phyloP scores from a whole-genome alignment of 1,140 invertebrate genomes.

The Drosophila kikkawai region DNA sequence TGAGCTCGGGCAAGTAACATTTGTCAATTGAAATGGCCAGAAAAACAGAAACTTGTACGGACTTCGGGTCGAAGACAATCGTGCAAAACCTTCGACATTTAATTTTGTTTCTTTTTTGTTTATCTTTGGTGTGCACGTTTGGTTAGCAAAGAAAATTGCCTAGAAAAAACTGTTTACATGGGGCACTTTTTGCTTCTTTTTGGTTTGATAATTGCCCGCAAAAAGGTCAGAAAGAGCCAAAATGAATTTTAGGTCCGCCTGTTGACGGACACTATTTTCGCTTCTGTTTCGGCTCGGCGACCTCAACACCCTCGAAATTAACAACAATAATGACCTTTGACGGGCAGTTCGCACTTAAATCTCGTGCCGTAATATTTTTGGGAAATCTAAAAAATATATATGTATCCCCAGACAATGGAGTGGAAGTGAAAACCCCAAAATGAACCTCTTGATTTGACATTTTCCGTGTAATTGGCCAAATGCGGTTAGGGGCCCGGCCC shows the following conservation, averaged over 20 bases:
- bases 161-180: constrained; percentile 66
- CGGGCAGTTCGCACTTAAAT: constrained; percentile 64
- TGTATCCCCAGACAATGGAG: constrained; percentile 24
- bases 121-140: constrained; percentile 67
- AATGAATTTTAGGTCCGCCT: constrained; percentile 47
- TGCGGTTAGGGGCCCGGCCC: constrained; percentile 63
- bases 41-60: constrained; percentile 47
- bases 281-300: constrained; percentile 46
- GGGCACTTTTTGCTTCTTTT: constrained; percentile 43
- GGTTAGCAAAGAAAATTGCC: constrained; percentile 65
- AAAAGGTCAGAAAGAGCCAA: constrained; percentile 68
- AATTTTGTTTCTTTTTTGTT: constrained; percentile 74
- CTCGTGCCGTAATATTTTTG: constrained; percentile 60
- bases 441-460: constrained; percentile 65
- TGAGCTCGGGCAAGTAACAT: constrained; percentile 52
- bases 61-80: constrained; percentile 59
- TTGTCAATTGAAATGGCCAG: constrained; percentile 75
- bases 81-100: constrained; percentile 83
- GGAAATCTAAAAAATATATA: constrained; percentile 46
- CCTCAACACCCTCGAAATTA: constrained; percentile 69
- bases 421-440: constrained; percentile 31
- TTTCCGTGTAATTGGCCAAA: constrained; percentile 67
- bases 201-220: constrained; percentile 66
- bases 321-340: constrained; percentile 61
- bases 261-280: constrained; percentile 41